These are phyloP conservation scores for Hypotaenidia philippensis DNA, from an alignment of 2,797 vertebrate species.

Conservation along the genomic window DNA sequence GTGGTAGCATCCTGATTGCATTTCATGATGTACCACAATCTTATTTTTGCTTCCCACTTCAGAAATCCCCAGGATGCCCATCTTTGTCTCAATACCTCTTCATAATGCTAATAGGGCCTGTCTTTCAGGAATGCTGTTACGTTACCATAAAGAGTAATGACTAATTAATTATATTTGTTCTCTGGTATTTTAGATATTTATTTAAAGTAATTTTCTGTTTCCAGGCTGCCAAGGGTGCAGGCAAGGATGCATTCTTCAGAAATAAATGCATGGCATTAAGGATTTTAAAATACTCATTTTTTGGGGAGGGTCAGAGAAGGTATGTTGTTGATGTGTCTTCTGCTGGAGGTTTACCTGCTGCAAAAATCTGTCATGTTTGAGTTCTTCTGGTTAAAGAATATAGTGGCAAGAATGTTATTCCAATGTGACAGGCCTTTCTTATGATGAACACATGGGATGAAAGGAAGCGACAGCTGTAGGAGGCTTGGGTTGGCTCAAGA, in stretches of 20 bases:
- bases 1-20: background rate
- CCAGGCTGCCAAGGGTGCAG: background rate
- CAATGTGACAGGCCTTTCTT: background rate
- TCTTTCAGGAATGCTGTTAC: constrained; percentile 17
- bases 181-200: background rate
- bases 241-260: background rate
- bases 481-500: background rate
- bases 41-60: background rate
- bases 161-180: constrained; percentile 38
- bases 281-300: constrained; percentile 10
- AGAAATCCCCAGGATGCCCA: background rate
- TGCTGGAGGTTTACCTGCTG: background rate
- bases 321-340: background rate
- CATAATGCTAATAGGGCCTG: background rate
- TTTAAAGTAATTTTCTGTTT: constrained; percentile 41
- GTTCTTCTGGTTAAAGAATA: background rate
- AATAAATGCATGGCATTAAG: background rate
- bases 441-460: background rate
- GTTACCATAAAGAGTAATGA: constrained; percentile 16
- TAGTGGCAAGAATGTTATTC: background rate
- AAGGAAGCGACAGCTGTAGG: background rate
- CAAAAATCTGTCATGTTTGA: background rate
- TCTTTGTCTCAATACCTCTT: constrained; percentile 4
- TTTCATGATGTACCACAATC: background rate
- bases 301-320: background rate